A percentile compares a stretch with the other conserved stretches of the same genome.
Conservation (phyloP, 2,888 invertebrate species). For the Myopa testacea region DNA sequence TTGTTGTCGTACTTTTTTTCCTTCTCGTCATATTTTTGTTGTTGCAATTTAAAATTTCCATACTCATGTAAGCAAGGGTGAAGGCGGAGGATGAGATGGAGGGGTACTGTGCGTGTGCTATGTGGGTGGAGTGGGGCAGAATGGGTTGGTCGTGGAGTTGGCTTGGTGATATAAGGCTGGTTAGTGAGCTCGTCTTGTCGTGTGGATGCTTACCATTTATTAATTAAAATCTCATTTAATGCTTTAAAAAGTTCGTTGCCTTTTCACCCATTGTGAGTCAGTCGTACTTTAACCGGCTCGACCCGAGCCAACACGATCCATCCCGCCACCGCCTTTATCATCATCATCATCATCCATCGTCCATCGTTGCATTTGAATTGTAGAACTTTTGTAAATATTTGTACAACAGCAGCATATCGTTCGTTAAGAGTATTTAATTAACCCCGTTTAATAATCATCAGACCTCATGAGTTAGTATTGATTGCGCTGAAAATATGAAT, state of each 20-base stretch:
- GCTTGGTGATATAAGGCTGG: not conserved
- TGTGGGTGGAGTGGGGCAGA: not conserved
- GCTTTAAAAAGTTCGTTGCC: conserved; percentile 45
- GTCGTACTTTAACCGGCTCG: not conserved
- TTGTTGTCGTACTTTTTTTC: not conserved
- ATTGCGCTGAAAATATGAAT: too few relatives aligned
- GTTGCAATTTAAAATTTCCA: conserved; percentile 29
- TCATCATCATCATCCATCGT: not conserved
- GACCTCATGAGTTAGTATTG: too few relatives aligned
- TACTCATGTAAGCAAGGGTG: not conserved
- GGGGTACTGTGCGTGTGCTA: not conserved
- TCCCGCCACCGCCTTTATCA: not conserved
- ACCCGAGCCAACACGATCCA: too few relatives aligned
- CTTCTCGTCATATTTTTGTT: not conserved
- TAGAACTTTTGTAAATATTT: not conserved
- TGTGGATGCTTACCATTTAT: conserved; percentile 9
- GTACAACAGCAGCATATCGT: too few relatives aligned
- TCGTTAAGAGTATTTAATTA: too few relatives aligned
- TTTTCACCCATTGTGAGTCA: conserved; percentile 37
- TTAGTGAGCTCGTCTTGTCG: not conserved
- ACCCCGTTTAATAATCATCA: too few relatives aligned
- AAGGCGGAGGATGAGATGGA: not conserved
- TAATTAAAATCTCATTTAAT: conserved; percentile 45
- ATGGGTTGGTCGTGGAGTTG: not conserved
- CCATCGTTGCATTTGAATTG: not conserved